Percentiles rank a stretch among this genome's conserved stretches.
Conservation (phyloP, 2,888 invertebrate species). For the Polydrusus pterygomalis region DNA sequence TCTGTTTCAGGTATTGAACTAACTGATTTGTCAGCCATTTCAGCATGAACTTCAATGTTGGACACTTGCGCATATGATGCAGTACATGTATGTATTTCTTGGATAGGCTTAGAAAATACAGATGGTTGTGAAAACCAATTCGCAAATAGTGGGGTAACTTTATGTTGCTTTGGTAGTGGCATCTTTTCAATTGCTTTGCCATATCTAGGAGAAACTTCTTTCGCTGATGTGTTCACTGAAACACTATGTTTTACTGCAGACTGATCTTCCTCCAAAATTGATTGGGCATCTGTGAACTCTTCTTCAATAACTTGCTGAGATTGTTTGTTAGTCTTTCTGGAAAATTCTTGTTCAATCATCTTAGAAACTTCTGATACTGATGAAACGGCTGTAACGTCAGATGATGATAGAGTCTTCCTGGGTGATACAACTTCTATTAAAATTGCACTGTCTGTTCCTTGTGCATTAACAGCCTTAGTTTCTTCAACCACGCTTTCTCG, state of each 20-base stretch:
- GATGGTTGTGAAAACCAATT: slow-evolving; percentile 38
- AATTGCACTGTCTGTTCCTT: no score
- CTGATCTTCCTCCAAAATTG: not conserved
- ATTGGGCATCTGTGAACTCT: slow-evolving; percentile 8
- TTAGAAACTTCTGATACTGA: not conserved
- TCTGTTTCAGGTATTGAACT: not conserved
- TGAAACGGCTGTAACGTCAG: not conserved
- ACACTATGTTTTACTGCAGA: not conserved
- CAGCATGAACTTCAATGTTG: not conserved
- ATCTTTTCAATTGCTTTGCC: slow-evolving; percentile 40
- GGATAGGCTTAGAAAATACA: not conserved
- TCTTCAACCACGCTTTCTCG: not conserved
- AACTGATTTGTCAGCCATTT: not conserved
- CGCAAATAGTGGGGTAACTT: slow-evolving; percentile 21
- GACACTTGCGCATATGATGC: not conserved
- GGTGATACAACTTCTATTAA: no score
- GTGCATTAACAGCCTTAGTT: no score
- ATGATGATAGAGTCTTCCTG: not conserved
- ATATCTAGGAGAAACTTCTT: slow-evolving; percentile 20
- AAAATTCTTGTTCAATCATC: not conserved
- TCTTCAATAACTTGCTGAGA: not conserved
- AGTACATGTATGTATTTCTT: slow-evolving; percentile 5
- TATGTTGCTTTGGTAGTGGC: slow-evolving; percentile 4
- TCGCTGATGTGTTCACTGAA: slow-evolving; percentile 4
- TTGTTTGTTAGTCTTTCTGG: not conserved